phyloP scores from a whole-genome alignment of 2,888 invertebrate species.

The Drosophila subquinaria region DNA sequence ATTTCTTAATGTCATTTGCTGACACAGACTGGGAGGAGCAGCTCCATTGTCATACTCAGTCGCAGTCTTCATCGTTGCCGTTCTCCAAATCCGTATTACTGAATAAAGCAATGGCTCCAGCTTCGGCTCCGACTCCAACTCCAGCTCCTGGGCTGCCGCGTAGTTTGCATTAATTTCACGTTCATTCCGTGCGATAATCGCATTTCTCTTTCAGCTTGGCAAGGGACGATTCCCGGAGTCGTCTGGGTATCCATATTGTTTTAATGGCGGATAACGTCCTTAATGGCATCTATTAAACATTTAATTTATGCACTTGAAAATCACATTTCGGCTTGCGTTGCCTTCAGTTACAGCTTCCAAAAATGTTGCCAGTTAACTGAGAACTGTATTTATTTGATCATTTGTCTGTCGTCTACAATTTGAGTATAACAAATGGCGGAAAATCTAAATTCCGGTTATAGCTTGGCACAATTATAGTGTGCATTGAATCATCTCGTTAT shows the following conservation, averaged over 20 bases:
- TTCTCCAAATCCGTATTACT: constrained; percentile 14
- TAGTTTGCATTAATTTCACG: constrained; percentile 80
- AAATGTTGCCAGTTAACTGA: constrained; percentile 34
- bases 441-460: constrained; percentile 10
- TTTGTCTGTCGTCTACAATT: constrained; percentile 31
- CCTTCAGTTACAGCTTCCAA: constrained; percentile 18
- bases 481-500: constrained; percentile 34
- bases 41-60: constrained; percentile 11
- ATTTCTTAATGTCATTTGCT: constrained; percentile 46
- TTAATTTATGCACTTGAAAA: constrained; percentile 79
- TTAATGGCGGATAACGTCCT: constrained; percentile 76
- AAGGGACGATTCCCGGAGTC: constrained; percentile 27
- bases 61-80: constrained; percentile 5
- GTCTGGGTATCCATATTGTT: constrained; percentile 69
- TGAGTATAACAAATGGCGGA: constrained; percentile 28
- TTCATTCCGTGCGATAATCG: constrained; percentile 77
- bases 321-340: constrained; percentile 56
- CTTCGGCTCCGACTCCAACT: not conserved
- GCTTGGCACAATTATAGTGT: constrained; percentile 11
- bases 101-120: not conserved
- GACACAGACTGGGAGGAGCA: constrained; percentile 6
- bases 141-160: constrained; percentile 46
- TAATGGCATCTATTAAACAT: constrained; percentile 78
- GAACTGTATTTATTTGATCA: constrained; percentile 40
- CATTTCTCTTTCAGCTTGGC: constrained; percentile 60